Evolutionary conservation across 2,888 invertebrate genomes (phyloP), one percentile per base, ranked within the genome.

Genomic region (Margaritifera margaritifera): DNA sequence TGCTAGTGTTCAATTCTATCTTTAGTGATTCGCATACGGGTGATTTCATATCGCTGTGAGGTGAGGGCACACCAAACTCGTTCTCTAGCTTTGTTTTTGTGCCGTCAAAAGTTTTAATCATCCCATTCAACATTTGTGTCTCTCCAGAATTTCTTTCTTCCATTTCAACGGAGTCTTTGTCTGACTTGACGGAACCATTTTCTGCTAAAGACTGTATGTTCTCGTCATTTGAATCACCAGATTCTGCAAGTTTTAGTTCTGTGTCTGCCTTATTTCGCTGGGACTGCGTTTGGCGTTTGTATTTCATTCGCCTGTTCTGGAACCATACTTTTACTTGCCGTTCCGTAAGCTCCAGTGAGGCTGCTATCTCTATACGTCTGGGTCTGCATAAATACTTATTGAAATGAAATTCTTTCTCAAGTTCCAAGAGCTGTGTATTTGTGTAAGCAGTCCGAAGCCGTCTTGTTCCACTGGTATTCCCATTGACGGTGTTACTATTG

Each of bases 261-360:
- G 74, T 70, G 31, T 80, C 79, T 1, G 78, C 69, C 52, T 80
- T 80, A 55, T 83, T 81, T 66, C 82, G 60, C 63, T 80, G 79
- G 25, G 81, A 73, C 77, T 83, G 83, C 0, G 84, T 83, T 72
- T 87, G 86, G 8, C 87, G 75, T 66, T 88, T 88, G 77, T 82
- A 87, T 90, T 99, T 99, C 98, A 99, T 99, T 84, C 99, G 92
- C 81, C 99, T 92, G 89, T 99, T 99, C 90, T 99, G 99, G 90
- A 99, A 99, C 98, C 98, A 98, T 82, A 98, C 98, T 91, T 98
- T 97, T 53, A 96, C 89, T 88, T 96, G 95, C 20, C 95, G 91
- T 84, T 96, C 95, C 0, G 94, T 93, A 11, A 96, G 91, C 76
- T 92, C 92, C 19, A 96, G 91, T 50, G 92, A 91, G 53, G 93